phyloP scores from a whole-genome alignment of 2,888 invertebrate genomes.

The Drosophila hamatofila region DNA sequence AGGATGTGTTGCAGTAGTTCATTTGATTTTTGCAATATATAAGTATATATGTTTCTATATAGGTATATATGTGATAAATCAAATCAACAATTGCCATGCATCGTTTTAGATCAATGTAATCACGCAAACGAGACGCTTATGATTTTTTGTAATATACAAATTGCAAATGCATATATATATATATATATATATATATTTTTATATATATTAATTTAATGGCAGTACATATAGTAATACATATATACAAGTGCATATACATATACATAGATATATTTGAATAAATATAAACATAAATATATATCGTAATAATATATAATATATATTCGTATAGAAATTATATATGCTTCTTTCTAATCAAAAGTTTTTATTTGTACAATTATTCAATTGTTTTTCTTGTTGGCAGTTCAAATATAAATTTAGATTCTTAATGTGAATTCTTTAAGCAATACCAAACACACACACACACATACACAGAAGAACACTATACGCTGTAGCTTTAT shows the following conservation, averaged over 20 bases:
- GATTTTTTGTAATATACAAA: constrained; percentile 59
- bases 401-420: constrained; percentile 59
- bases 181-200: constrained; percentile 51
- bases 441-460: constrained; percentile 45
- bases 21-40: constrained; percentile 18
- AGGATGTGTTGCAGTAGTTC: constrained; percentile 9
- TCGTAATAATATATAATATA: too few species aligned
- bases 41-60: constrained; percentile 1
- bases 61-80: constrained; percentile 1
- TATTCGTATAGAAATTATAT: constrained; percentile 36
- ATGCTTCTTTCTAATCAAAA: constrained; percentile 32
- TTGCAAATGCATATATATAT: constrained; percentile 30
- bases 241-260: constrained; percentile 27
- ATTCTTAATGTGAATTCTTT: constrained; percentile 43
- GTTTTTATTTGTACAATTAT: constrained; percentile 28
- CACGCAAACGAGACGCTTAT: constrained; percentile 78
- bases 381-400: constrained; percentile 53
- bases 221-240: constrained; percentile 23
- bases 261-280: constrained; percentile 15
- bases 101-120: constrained; percentile 45
- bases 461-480: constrained; percentile 18
- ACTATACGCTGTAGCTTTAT: constrained; percentile 67
- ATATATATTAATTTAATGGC: constrained; percentile 57
- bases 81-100: constrained; percentile 21
- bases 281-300: constrained; percentile 13